Base-by-base conservation (phyloP, 1,140 invertebrate species). In the Temnothorax longispinosus region DNA sequence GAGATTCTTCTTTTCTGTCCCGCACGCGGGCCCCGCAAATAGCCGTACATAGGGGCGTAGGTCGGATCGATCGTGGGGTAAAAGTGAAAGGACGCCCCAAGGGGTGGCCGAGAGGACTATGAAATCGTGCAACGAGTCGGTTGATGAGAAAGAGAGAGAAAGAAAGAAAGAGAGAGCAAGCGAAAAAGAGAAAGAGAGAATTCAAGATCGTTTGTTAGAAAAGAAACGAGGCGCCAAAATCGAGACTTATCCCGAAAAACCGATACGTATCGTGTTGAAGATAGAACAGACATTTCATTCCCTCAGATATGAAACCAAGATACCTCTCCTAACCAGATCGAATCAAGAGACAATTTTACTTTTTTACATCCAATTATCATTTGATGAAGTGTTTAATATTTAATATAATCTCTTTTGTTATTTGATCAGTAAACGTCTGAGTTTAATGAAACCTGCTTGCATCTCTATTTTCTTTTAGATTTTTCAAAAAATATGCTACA, bases 1-100 rank as follows among this genome's bases (percentile, higher is more conserved):
- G 50, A 80, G 32, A 81, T 81, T 74, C 41, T 60, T 75, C 69
- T 88, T 85, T 90, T 58, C 81, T 54, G 18, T 74, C 80, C 56
- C 69, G 75, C 58, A 74, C 80, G 62, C 62, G 85, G 71, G 58
- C 27, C 75, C 60, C 44, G 58, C 81, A 87, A 90, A 90, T 87
- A 88, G 86, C 44, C 78, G n/a, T 90, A 62, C 41, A 58, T 54
- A 76, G 81, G 64, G 89, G 86, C 86, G 89, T 90, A 85, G 86
- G 88, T 88, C 75, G 76, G 85, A 90, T 90, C 89, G 89, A 90
- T 90, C 76, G 86, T 13, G 44, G 50, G 56, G 54, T 90, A 90
- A 90, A 88, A 90, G 89, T 90, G 86, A 90, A 90, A 90, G 86
- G 78, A 87, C 58, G 56, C 56, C 84, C 84, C 84, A 80, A 65